Percentiles rank a stretch among this genome's conserved stretches.
Evolutionary conservation across 2,888 invertebrate species (phyloP).

Genomic region (Lasioglossum zephyrum): DNA sequence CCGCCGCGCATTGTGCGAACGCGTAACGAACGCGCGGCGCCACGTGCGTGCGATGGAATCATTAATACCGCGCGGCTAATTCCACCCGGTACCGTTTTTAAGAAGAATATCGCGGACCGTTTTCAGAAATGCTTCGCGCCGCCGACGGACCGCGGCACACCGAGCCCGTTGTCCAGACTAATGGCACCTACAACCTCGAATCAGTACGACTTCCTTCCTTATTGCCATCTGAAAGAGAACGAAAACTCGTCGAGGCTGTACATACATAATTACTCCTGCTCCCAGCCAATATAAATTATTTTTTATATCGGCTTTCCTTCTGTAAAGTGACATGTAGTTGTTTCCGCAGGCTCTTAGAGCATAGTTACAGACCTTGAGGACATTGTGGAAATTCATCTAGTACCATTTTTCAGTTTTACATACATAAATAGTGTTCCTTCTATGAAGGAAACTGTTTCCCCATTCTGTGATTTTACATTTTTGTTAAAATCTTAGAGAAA

Average conservation of each 20-base stretch:
- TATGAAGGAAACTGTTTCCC: not conserved
- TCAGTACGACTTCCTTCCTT: not conserved
- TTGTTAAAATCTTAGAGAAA: too few species aligned
- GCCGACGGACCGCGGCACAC: not conserved
- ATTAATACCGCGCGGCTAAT: slow-evolving; percentile 2
- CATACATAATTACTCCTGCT: too few species aligned
- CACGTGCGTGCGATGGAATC: slow-evolving; percentile 34
- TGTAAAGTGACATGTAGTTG: too few species aligned
- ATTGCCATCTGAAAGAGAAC: not conserved
- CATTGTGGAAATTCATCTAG: not conserved
- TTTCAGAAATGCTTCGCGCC: not conserved
- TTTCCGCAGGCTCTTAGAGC: not conserved
- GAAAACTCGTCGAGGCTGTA: too few species aligned
- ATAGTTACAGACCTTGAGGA: not conserved
- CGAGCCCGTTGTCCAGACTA: not conserved
- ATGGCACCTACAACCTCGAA: not conserved
- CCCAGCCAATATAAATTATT: not conserved
- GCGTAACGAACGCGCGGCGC: slow-evolving; percentile 27
- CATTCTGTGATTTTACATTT: too few species aligned
- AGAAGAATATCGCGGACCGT: slow-evolving; percentile 7
- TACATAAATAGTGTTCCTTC: too few species aligned
- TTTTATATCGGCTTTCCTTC: not conserved
- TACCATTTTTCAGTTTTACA: not conserved
- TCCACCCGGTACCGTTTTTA: not conserved
- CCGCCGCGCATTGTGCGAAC: slow-evolving; percentile 22